Conservation (phyloP, 2,113 vertebrate species). For the Rhinogobius similis region DNA sequence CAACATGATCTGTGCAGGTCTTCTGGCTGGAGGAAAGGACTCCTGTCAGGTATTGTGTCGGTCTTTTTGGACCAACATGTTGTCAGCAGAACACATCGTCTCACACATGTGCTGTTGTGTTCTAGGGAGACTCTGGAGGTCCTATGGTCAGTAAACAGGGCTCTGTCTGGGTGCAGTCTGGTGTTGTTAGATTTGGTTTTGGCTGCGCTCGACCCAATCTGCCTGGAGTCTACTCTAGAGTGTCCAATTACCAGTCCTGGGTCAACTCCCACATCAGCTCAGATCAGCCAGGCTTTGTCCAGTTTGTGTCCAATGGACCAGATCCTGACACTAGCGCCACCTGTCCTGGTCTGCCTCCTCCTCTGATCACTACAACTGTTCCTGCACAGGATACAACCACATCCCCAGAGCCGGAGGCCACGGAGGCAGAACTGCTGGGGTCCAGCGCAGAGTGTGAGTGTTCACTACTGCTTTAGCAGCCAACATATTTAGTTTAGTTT, state of each 20-base stretch:
- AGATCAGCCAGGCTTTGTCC: slow-evolving; percentile 42
- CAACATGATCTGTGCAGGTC: too few relatives aligned
- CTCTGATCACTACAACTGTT: background rate
- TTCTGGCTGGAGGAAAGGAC: too few relatives aligned
- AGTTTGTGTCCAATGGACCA: slow-evolving; percentile 34
- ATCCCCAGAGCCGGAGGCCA: background rate
- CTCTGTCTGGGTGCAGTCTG: too few relatives aligned
- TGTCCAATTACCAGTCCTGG: slow-evolving; percentile 80
- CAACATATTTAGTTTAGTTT: background rate
- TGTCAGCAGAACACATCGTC: too few relatives aligned
- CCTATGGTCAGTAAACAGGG: too few relatives aligned
- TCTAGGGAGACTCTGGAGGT: too few relatives aligned
- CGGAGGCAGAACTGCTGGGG: background rate
- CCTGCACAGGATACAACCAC: background rate
- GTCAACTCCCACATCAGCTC: slow-evolving; percentile 49
- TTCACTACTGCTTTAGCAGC: background rate
- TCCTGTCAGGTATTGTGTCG: too few relatives aligned
- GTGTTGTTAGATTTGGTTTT: slow-evolving; percentile 66
- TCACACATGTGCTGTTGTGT: too few relatives aligned
- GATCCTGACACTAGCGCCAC: slow-evolving; percentile 34
- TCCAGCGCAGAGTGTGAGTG: background rate
- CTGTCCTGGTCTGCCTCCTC: slow-evolving; percentile 16
- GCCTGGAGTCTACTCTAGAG: slow-evolving; percentile 82
- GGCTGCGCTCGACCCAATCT: slow-evolving; percentile 76
- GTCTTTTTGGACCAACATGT: too few relatives aligned